These are phyloP conservation scores for Amazona guildingii DNA, from an alignment of 2,113 vertebrate species.

Conservation along the genomic window DNA sequence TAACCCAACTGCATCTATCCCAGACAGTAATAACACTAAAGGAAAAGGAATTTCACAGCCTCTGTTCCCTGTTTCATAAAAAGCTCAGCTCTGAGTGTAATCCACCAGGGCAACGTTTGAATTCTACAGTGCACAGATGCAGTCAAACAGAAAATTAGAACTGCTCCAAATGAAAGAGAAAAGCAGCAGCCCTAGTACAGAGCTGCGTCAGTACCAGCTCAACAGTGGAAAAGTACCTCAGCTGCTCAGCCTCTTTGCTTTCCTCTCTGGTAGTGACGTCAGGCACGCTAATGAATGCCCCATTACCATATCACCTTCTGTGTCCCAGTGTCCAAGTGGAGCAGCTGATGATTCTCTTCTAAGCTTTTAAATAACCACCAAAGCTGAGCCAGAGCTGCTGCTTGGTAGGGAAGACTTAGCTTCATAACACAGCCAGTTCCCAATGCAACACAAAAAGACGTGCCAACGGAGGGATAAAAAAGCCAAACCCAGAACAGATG, in stretches of 20 bases:
- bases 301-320: conserved; percentile 50
- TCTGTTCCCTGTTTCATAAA: conserved; percentile 10
- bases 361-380: conserved; percentile 42
- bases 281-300: conserved; percentile 39
- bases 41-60: background rate
- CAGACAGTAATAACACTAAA: conserved; percentile 3
- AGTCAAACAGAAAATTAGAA: conserved; percentile 42
- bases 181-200: background rate
- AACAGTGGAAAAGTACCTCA: conserved; percentile 56
- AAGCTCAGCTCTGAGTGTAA: background rate
- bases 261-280: conserved; percentile 14
- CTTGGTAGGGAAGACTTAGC: conserved; percentile 29
- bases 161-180: background rate
- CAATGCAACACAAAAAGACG: conserved; percentile 5
- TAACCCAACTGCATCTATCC: conserved; percentile 27
- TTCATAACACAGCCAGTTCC: conserved; percentile 3
- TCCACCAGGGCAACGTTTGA: conserved; percentile 38
- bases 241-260: conserved; percentile 6
- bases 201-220: conserved; percentile 19
- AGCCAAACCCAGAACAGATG: background rate
- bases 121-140: conserved; percentile 13
- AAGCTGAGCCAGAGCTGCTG: conserved; percentile 1
- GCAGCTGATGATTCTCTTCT: conserved; percentile 35
- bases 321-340: conserved; percentile 12
- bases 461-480: background rate